Conservation (phyloP, 2,113 vertebrate genomes). For the Malurus melanocephalus region DNA sequence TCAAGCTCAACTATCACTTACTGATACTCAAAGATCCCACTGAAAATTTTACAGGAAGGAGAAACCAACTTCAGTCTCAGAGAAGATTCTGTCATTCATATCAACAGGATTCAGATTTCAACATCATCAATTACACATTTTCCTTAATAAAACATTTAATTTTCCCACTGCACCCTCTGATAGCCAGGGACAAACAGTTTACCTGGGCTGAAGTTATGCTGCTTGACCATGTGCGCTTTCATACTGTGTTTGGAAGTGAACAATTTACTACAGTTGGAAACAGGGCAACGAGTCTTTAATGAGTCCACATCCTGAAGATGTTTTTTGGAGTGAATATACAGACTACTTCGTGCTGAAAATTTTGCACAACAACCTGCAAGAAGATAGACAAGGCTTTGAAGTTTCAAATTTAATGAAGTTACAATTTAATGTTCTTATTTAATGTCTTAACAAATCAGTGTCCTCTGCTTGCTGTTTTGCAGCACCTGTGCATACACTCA, state of each 20-base stretch:
- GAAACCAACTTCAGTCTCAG: neutral
- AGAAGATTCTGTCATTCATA: neutral
- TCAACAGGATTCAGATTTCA: neutral
- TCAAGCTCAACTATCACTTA: neutral
- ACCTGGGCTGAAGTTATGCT: slow-evolving; percentile 90
- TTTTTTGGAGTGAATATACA: slow-evolving; percentile 97
- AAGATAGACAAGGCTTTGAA: neutral
- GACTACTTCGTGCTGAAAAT: slow-evolving; percentile 95
- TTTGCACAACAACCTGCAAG: slow-evolving; percentile 90
- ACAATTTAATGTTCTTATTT: neutral
- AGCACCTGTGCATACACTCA: neutral
- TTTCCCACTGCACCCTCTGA: neutral
- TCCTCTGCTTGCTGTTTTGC: neutral
- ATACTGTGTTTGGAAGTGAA: slow-evolving; percentile 94
- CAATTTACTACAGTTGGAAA: slow-evolving; percentile 87
- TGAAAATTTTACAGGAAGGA: neutral
- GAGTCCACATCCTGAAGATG: slow-evolving; percentile 87
- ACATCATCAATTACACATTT: neutral
- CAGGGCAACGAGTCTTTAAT: slow-evolving; percentile 86
- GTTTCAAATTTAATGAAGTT: neutral
- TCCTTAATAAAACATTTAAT: neutral
- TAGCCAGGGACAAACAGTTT: neutral
- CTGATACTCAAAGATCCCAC: neutral
- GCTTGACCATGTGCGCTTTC: slow-evolving; percentile 90
- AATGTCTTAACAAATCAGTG: neutral